Evolutionary conservation across 2,888 invertebrate genomes (phyloP), one percentile per base, ranked within the genome.

Genomic region (Amiota communis): DNA sequence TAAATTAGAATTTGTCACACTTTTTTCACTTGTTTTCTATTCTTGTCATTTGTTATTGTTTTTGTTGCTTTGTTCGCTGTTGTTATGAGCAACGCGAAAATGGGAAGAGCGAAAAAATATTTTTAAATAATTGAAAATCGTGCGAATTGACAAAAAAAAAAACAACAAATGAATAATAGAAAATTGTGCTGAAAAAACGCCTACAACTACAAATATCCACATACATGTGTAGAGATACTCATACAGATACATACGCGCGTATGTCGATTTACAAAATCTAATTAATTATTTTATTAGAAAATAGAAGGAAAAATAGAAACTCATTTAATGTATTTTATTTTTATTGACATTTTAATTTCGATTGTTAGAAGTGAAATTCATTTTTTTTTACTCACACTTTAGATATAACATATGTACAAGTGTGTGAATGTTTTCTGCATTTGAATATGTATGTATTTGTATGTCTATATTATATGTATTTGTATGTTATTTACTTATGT

Each of bases 261-360:
- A n/a, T 81, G 81, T 77, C 85, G 86, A 84, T 85, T 81, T 86
- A 76, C 77, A 79, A 86, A 86, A 85, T 86, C 84, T 86, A 85
- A 87, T 84, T 85, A 86, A 85, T 86, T 87, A 85, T 85, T 87
- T 85, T 83, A 85, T 86, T 85, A 86, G 76, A 74, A 77, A 72
- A 75, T 8, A 23, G 46, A 36, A 36, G 1, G 23, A 53, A 65
- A 65, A 49, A 65, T 2, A 15, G 13, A 8, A 47, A 15, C 10
- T 48, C 17, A 59, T 6, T 11, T 11, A 59, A 59, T 59, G 17
- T 15, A 57, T 57, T 12, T 57, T 59, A 20, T n/a, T 86, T 83
- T 86, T 84, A 86, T 87, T 87, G 87, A 85, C 83, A 86, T 84
- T 87, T 82, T 84, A 86, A 85, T 86, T 86, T 86, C 71, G 79